Percentiles rank a stretch among this genome's conserved stretches.
These are phyloP conservation scores for Noctuana brunneofusca DNA, from an alignment of 2,888 invertebrate species.

Conservation along the genomic window DNA sequence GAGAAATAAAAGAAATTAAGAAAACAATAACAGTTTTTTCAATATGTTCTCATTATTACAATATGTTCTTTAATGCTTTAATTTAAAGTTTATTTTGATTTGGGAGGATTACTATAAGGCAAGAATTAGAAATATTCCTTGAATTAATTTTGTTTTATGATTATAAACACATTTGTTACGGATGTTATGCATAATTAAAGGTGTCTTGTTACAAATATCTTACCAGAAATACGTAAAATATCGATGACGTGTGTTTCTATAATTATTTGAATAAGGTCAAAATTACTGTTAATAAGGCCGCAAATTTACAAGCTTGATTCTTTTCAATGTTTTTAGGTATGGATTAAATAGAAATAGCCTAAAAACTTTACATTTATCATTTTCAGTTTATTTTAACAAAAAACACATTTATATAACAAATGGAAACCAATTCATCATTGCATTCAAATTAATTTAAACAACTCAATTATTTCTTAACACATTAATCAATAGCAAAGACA, in stretches of 20 bases:
- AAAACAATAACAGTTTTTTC: too few species aligned
- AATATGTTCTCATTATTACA: neutral
- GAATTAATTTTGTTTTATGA: too few species aligned
- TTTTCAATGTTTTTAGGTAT: neutral
- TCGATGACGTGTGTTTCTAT: slow-evolving; percentile 5
- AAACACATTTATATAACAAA: slow-evolving; percentile 6
- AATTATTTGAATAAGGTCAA: slow-evolving; percentile 1
- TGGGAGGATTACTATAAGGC: too few species aligned
- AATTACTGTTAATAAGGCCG: slow-evolving; percentile 26
- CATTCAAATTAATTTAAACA: slow-evolving; percentile 6
- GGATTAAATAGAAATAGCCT: neutral
- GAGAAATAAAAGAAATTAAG: too few species aligned
- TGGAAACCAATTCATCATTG: neutral
- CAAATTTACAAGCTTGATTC: slow-evolving; percentile 14
- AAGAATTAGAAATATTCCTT: too few species aligned
- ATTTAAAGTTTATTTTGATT: too few species aligned
- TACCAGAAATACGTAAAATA: neutral
- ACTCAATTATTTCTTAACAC: neutral
- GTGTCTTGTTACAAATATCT: neutral
- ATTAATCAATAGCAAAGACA: neutral
- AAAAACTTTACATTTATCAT: neutral
- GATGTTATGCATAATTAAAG: neutral
- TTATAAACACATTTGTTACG: too few species aligned
- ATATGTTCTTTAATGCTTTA: too few species aligned
- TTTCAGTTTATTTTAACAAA: slow-evolving; percentile 5